A percentile compares a stretch with the other conserved stretches of the same genome.
phyloP scores from a whole-genome alignment of 1,140 invertebrate genomes.

The Aleiodes sp. region DNA sequence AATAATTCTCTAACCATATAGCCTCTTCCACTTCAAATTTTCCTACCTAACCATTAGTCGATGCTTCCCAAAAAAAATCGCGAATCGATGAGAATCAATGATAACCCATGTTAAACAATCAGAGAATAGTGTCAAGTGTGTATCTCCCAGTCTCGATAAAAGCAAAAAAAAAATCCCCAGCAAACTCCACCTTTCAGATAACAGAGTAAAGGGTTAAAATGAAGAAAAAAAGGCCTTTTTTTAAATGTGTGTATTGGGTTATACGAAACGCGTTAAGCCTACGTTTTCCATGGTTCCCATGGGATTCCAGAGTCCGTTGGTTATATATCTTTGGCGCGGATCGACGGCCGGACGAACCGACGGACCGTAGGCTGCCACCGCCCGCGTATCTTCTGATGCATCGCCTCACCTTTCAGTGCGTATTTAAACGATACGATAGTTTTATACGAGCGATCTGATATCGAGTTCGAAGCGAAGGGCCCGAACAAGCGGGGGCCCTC shows the following conservation, averaged over 20 bases:
- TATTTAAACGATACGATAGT: constrained; percentile 69
- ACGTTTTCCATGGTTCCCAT: constrained; percentile 64
- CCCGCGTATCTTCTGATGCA: constrained; percentile 67
- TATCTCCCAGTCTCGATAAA: not conserved
- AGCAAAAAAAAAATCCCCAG: not conserved
- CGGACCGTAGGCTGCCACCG: constrained; percentile 55
- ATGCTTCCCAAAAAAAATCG: no score
- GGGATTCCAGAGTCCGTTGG: constrained; percentile 56
- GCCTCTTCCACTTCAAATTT: no score
- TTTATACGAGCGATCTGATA: constrained; percentile 68
- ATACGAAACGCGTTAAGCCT: constrained; percentile 54
- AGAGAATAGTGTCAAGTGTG: constrained; percentile 1
- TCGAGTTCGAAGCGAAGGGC: constrained; percentile 45
- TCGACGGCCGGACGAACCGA: constrained; percentile 59
- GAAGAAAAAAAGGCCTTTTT: constrained; percentile 47
- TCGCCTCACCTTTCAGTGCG: constrained; percentile 68
- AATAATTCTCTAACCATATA: no score
- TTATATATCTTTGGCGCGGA: constrained; percentile 63
- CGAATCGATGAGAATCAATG: not conserved
- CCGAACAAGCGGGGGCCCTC: constrained; percentile 51
- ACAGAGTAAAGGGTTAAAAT: constrained; percentile 21
- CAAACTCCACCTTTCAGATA: not conserved
- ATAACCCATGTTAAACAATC: constrained; percentile 9
- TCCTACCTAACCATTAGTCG: no score
- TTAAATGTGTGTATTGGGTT: constrained; percentile 45